A percentile compares a stretch with the other conserved stretches of the same genome.
Evolutionary conservation across 2,113 vertebrate genomes (phyloP).

Genomic region (Corvus cornix): DNA sequence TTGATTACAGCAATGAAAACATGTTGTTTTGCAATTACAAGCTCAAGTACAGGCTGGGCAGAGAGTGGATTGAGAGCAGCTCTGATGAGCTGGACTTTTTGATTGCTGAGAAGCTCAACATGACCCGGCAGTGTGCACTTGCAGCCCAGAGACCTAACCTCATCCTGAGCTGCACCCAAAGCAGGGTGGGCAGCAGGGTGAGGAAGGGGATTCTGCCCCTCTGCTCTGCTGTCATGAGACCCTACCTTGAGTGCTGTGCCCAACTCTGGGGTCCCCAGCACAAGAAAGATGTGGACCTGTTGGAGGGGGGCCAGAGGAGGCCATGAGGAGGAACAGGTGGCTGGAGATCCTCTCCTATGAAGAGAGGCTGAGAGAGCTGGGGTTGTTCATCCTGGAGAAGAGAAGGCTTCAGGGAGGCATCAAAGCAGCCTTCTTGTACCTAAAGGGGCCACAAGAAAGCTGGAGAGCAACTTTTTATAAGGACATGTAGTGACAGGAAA

Average conservation of each 20-base stretch:
- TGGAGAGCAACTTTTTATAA: neutral
- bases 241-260: accelerated
- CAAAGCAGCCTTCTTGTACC: neutral
- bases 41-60: neutral
- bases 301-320: neutral
- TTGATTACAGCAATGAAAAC: neutral
- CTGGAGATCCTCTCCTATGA: neutral
- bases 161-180: neutral
- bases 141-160: neutral
- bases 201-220: neutral
- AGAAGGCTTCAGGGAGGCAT: neutral
- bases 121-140: neutral
- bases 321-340: neutral
- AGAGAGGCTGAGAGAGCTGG: neutral
- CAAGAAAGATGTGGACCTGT: too few species aligned
- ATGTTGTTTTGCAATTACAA: neutral
- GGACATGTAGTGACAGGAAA: neutral
- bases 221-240: neutral
- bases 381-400: neutral
- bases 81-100: neutral
- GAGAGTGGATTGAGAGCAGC: neutral
- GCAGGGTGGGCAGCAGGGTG: accelerated
- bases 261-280: neutral
- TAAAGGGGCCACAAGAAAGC: neutral
- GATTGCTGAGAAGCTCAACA: neutral